Evolutionary conservation across 2,797 vertebrate species (phyloP).

Genomic region (Microctenopoma lineatum): DNA sequence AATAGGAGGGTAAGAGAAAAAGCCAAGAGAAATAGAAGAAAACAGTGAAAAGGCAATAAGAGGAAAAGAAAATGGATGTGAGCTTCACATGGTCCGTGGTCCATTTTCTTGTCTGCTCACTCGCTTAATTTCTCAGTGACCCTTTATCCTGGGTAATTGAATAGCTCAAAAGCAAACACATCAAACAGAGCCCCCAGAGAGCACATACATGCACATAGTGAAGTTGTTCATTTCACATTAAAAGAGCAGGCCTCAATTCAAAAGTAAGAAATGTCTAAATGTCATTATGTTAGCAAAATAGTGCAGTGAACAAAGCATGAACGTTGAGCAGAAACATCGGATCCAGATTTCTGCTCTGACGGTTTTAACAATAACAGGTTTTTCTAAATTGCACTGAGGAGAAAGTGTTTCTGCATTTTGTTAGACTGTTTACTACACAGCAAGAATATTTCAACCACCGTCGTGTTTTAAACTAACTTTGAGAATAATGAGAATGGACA

Average conservation of each 20-base stretch:
- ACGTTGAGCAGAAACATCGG: background rate
- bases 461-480: constrained; percentile 13
- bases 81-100: background rate
- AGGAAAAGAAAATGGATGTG: background rate
- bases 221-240: background rate
- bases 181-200: constrained; percentile 31
- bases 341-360: background rate
- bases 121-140: constrained; percentile 25
- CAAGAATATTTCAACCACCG: background rate
- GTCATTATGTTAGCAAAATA: background rate
- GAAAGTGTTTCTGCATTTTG: background rate
- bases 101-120: constrained; percentile 19
- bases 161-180: constrained; percentile 18
- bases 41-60: background rate
- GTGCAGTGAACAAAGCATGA: background rate
- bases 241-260: background rate
- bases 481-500: constrained; percentile 35
- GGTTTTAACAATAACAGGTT: background rate
- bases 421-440: constrained; percentile 10
- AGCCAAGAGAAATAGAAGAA: constrained; percentile 48
- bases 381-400: background rate
- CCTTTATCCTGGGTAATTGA: constrained; percentile 21
- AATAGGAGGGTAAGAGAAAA: constrained; percentile 14
- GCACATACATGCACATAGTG: constrained; percentile 1
- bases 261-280: background rate